Evolutionary conservation across 2,888 invertebrate species (phyloP).

Genomic region (Acheta domesticus): DNA sequence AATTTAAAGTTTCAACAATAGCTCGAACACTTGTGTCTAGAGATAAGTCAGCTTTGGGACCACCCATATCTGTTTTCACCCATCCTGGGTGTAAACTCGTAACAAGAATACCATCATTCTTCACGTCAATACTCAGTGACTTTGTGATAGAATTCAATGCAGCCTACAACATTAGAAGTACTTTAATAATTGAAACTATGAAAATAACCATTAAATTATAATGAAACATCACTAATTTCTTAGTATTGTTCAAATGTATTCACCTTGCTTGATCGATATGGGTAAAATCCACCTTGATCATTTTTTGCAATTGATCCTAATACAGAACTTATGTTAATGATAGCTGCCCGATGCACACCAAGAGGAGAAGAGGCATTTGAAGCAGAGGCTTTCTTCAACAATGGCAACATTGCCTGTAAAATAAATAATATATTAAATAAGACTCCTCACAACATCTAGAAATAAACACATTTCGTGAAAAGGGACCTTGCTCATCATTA

Average conservation of each 20-base stretch:
- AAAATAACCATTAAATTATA: not conserved
- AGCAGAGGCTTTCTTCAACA: constrained; percentile 66
- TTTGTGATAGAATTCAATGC: constrained; percentile 84
- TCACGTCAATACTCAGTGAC: constrained; percentile 78
- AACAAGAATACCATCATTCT: constrained; percentile 69
- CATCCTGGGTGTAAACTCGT: constrained; percentile 82
- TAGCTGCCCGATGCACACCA: constrained; percentile 62
- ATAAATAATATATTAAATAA: constrained; percentile 24
- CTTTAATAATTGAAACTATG: not conserved
- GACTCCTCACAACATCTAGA: too few relatives aligned
- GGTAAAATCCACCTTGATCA: constrained; percentile 73
- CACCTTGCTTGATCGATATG: constrained; percentile 86
- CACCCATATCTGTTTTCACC: constrained; percentile 90
- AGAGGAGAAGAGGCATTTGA: constrained; percentile 54
- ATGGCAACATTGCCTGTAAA: constrained; percentile 65
- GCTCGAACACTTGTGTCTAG: constrained; percentile 62
- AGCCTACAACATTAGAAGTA: constrained; percentile 54
- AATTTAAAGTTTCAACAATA: constrained; percentile 63
- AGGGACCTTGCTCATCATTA: constrained; percentile 74
- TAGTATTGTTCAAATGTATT: not conserved
- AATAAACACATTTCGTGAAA: too few relatives aligned
- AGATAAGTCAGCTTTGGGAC: constrained; percentile 70
- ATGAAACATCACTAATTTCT: not conserved
- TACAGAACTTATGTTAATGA: constrained; percentile 79
- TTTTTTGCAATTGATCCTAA: constrained; percentile 77